Percentiles rank a stretch among this genome's conserved stretches.
Evolutionary conservation across 2,888 invertebrate genomes (phyloP).

Genomic region (Rhingia rostrata): DNA sequence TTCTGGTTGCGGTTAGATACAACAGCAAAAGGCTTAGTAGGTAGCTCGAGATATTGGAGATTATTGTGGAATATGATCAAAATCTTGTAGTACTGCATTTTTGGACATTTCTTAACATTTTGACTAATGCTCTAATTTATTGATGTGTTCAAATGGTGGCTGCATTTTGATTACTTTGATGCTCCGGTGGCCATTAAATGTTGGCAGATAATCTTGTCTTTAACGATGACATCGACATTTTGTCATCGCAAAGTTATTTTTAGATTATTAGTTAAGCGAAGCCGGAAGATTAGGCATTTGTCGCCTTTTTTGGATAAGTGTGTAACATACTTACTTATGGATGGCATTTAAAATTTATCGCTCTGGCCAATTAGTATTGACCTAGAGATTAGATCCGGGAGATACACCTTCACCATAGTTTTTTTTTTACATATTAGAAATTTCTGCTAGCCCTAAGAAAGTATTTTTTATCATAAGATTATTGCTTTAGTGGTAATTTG

Average conservation of each 20-base stretch:
- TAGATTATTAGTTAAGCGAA: neutral
- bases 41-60: neutral
- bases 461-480: too few relatives aligned
- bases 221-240: neutral
- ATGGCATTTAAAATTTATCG: neutral
- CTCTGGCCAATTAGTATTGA: neutral
- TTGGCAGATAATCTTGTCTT: neutral
- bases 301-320: neutral
- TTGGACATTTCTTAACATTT: conserved; percentile 41
- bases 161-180: neutral
- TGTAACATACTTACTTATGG: neutral
- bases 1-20: conserved; percentile 41
- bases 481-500: too few relatives aligned
- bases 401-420: too few relatives aligned
- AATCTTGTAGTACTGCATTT: conserved; percentile 39
- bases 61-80: conserved; percentile 12
- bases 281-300: neutral
- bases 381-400: too few relatives aligned
- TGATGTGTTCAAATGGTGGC: conserved; percentile 28
- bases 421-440: too few relatives aligned
- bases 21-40: conserved; percentile 30
- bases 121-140: conserved; percentile 67
- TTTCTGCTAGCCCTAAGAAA: too few relatives aligned
- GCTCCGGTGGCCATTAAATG: neutral
- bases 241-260: conserved; percentile 7